phyloP scores from a whole-genome alignment of 2,888 invertebrate species.

The Heliconius hortense region DNA sequence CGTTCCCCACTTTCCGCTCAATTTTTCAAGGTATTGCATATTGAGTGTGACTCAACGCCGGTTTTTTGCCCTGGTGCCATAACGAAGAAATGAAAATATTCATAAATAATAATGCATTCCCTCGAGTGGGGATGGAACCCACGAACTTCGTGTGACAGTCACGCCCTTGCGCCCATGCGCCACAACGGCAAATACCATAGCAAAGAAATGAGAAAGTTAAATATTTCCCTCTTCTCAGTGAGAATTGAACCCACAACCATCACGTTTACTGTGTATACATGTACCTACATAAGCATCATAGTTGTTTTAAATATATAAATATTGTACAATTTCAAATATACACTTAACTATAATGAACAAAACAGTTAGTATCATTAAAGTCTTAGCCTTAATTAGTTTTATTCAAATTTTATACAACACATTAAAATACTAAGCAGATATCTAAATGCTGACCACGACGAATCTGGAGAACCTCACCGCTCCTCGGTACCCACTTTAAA shows the following conservation, averaged over 20 bases:
- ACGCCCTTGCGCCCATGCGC: too few relatives aligned
- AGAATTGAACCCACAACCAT: background rate
- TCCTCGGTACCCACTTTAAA: constrained; percentile 43
- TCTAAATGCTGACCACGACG: constrained; percentile 21
- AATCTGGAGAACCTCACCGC: constrained; percentile 24
- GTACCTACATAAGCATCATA: background rate
- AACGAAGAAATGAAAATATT: too few relatives aligned
- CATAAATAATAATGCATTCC: too few relatives aligned
- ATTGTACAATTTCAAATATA: too few relatives aligned
- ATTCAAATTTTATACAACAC: constrained; percentile 13
- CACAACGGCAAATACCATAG: too few relatives aligned
- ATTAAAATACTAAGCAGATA: constrained; percentile 10
- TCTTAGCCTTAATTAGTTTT: constrained; percentile 8
- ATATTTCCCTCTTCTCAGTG: background rate
- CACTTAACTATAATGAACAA: background rate
- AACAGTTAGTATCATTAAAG: constrained; percentile 7
- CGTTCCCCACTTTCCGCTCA: too few relatives aligned
- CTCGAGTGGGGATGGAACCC: too few relatives aligned
- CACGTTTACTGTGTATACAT: background rate
- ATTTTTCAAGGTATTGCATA: too few relatives aligned
- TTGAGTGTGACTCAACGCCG: too few relatives aligned
- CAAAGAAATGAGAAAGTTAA: background rate
- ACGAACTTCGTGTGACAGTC: too few relatives aligned
- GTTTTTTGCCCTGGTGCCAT: too few relatives aligned
- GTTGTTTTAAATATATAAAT: too few relatives aligned